These are phyloP conservation scores for Gerris buenoi DNA, from an alignment of 1,140 invertebrate genomes.

Conservation along the genomic window DNA sequence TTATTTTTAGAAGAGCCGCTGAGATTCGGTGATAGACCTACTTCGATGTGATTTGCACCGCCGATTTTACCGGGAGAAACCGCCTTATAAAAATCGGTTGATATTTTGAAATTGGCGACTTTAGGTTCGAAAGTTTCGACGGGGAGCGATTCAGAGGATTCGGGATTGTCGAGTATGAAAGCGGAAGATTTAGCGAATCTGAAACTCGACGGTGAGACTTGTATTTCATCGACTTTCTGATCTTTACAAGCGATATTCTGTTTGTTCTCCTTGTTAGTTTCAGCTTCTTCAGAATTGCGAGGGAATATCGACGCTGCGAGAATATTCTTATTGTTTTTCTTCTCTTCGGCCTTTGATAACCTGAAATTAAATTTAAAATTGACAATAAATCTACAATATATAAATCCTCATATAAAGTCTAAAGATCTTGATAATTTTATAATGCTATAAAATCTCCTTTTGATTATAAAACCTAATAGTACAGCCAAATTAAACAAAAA, in stretches of 20 bases:
- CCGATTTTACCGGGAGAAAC: too few species aligned
- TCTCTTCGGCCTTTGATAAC: neutral
- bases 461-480: too few species aligned
- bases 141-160: neutral
- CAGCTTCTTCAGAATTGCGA: neutral
- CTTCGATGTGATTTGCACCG: too few species aligned
- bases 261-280: neutral
- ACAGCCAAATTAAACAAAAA: too few species aligned
- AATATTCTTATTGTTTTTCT: slow-evolving; percentile 3
- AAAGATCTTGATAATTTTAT: too few species aligned
- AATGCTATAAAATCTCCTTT: too few species aligned
- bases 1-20: neutral
- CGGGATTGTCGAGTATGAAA: neutral
- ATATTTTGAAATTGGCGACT: neutral
- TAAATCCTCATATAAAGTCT: too few species aligned
- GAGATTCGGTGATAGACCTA: too few species aligned
- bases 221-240: neutral
- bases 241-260: neutral
- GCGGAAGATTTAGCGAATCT: neutral
- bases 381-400: too few species aligned
- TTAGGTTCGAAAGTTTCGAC: neutral
- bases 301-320: neutral
- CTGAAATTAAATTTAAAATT: neutral
- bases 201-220: neutral
- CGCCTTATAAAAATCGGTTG: neutral